Conservation (phyloP, 2,797 vertebrate genomes). For the Phyllotis vaccarum region DNA sequence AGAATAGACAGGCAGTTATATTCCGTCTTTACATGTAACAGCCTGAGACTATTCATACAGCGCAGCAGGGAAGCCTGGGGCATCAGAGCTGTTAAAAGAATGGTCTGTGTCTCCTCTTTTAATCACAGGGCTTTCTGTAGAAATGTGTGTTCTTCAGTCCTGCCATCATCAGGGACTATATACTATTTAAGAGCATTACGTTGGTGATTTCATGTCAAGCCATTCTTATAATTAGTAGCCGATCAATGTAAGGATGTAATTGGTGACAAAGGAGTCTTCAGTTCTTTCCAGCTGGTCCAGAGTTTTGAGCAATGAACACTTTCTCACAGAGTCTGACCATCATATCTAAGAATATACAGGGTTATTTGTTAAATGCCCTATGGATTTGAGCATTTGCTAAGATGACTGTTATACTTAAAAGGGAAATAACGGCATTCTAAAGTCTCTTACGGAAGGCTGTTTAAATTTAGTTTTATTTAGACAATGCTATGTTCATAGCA, state of each 20-base stretch:
- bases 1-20: constrained; percentile 29
- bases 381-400: constrained; percentile 17
- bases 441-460: background rate
- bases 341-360: background rate
- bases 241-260: background rate
- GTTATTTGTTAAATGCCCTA: constrained; percentile 20
- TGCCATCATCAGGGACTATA: constrained; percentile 36
- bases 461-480: constrained; percentile 57
- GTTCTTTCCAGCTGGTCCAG: background rate
- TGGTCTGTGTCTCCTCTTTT: background rate
- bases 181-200: background rate
- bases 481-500: background rate
- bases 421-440: constrained; percentile 8
- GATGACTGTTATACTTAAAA: constrained; percentile 34
- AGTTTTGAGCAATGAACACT: constrained; percentile 32
- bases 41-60: background rate
- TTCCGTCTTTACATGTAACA: constrained; percentile 37
- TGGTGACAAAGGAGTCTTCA: background rate
- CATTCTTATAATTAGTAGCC: constrained; percentile 22
- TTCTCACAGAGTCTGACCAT: constrained; percentile 38
- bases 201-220: background rate
- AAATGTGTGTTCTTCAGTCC: background rate
- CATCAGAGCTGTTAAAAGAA: constrained; percentile 22
- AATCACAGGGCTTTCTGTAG: constrained; percentile 12
- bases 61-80: background rate